Evolutionary conservation across 2,888 invertebrate genomes (phyloP).

Genomic region (Pachliopta kotzebuea): DNA sequence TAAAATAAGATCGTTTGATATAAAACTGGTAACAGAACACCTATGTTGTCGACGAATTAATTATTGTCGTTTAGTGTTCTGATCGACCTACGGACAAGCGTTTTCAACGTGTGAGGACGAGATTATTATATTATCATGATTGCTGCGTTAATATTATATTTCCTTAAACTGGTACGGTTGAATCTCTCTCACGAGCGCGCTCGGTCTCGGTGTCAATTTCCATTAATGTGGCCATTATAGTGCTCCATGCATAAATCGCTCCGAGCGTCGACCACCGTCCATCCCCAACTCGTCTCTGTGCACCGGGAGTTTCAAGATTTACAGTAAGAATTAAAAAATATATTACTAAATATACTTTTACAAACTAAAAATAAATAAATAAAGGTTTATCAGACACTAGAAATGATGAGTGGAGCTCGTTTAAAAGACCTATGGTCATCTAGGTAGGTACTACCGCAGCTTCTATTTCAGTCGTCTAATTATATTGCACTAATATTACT

Average conservation of each 20-base stretch:
- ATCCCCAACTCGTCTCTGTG: constrained; percentile 26
- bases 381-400: too few relatives aligned
- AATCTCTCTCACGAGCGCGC: constrained; percentile 51
- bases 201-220: constrained; percentile 68
- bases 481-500: too few relatives aligned
- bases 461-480: too few relatives aligned
- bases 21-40: constrained; percentile 30
- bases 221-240: constrained; percentile 72
- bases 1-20: constrained; percentile 26
- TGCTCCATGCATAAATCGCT: constrained; percentile 67
- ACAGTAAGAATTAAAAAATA: neutral
- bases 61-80: constrained; percentile 52
- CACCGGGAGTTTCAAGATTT: neutral
- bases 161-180: constrained; percentile 57
- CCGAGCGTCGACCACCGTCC: constrained; percentile 51
- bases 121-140: constrained; percentile 65
- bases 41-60: constrained; percentile 46
- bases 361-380: too few relatives aligned
- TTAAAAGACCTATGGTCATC: too few relatives aligned
- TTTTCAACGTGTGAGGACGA: constrained; percentile 62
- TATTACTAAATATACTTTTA: neutral
- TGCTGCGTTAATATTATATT: constrained; percentile 71
- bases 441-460: too few relatives aligned
- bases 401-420: too few relatives aligned
- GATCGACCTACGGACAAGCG: constrained; percentile 50